A percentile compares a stretch with the other conserved stretches of the same genome.
Evolutionary conservation across 2,113 vertebrate species (phyloP).

Genomic region (Struthidea cinerea): DNA sequence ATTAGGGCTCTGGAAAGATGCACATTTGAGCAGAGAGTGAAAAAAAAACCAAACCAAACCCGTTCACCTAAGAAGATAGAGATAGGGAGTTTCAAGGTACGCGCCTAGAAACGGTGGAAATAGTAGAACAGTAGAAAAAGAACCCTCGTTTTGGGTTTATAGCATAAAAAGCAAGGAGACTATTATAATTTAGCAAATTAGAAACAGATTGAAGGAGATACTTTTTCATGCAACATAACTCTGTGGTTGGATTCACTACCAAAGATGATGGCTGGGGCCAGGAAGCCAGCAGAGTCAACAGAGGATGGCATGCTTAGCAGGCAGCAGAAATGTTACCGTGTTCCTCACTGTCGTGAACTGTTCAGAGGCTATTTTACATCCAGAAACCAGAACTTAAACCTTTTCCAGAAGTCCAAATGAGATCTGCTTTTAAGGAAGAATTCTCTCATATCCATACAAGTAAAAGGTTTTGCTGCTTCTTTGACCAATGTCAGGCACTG

Average conservation of each 20-base stretch:
- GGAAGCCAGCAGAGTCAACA: background rate
- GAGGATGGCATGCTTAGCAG: background rate
- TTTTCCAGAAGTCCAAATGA: background rate
- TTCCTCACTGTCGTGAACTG: background rate
- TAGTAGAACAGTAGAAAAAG: background rate
- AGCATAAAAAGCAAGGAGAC: background rate
- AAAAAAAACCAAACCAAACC: too few relatives aligned
- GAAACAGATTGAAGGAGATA: background rate
- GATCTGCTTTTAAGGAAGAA: background rate
- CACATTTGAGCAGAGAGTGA: background rate
- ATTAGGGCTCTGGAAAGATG: background rate
- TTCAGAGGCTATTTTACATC: background rate
- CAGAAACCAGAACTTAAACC: background rate
- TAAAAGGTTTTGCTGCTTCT: background rate
- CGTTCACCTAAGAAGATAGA: background rate
- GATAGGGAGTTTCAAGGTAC: background rate
- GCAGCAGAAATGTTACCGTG: background rate
- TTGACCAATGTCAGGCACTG: background rate
- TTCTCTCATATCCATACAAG: background rate
- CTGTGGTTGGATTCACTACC: background rate
- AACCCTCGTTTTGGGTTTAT: background rate
- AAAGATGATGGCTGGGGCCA: background rate
- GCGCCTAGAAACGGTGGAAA: background rate
- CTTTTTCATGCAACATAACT: fast-evolving
- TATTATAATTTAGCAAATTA: background rate